phyloP scores from a whole-genome alignment of 2,888 invertebrate genomes.

The Lasioglossum morio region DNA sequence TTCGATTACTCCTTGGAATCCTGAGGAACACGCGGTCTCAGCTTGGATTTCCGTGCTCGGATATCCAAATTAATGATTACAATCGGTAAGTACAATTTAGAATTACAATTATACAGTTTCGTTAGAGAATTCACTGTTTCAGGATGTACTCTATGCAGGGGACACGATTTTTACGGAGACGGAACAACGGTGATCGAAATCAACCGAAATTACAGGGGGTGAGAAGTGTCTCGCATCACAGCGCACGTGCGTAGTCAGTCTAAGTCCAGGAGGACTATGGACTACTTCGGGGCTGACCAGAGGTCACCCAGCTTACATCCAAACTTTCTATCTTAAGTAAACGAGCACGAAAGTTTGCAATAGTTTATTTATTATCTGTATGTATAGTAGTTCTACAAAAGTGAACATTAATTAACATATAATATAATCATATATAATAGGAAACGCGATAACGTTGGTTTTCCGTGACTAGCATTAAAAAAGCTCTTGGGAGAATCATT shows the following conservation, averaged over 20 bases:
- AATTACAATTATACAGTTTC: background rate
- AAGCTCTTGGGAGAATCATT: conserved; percentile 31
- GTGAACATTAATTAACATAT: conserved; percentile 64
- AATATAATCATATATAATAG: conserved; percentile 50
- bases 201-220: no score
- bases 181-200: background rate
- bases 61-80: background rate
- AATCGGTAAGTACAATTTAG: background rate
- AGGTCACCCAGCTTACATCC: no score
- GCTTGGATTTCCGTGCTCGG: background rate
- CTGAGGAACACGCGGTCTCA: background rate
- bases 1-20: background rate
- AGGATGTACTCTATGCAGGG: background rate
- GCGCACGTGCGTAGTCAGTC: no score
- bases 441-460: conserved; percentile 47
- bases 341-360: conserved; percentile 32
- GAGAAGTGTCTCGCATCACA: no score
- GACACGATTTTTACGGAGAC: background rate
- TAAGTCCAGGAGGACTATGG: no score
- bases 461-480: conserved; percentile 38
- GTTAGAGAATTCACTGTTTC: background rate
- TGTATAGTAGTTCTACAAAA: conserved; percentile 65
- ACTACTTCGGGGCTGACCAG: no score
- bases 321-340: background rate
- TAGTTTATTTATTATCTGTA: conserved; percentile 52